Evolutionary conservation across 2,888 invertebrate species (phyloP), one percentile per base, ranked within the genome.

Genomic region (Hirtodrosophila alboralis): DNA sequence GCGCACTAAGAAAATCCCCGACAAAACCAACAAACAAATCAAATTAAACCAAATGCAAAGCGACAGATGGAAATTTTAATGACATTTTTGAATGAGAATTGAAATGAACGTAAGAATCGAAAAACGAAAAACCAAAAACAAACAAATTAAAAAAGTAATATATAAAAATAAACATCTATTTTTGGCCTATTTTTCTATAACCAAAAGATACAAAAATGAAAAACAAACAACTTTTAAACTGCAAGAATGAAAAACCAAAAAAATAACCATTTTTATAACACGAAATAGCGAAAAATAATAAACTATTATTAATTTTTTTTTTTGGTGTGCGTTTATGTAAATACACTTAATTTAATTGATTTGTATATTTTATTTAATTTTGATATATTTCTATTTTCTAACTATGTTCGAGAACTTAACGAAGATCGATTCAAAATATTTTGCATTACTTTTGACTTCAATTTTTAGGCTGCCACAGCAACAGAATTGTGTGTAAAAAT

Each of bases 101-200:
- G 60, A 57, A 57, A 21, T 43, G 53, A 65, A 43, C 52, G 40
- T 16, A 58, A 64, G 53, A 43, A 44, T 53, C 18, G 5, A 18
- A 18, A 3, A 18, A 18, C 18, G 5, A 18, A 18, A 1, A 18
- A 18, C 3, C 18, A 18, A 13, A 48, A 59, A 18, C 58, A 60
- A 66, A 65, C 2, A 54, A 64, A 54, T n/a, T 64, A 33, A 45
- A 53, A 71, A 68, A 62, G 54, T 56, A 49, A 77, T 69, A 76
- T 61, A 77, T 52, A 83, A 54, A 83, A 54, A 83, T 65, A 69
- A 71, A 75, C 61, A 87, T 84, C 79, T 87, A 87, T 87, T 87
- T 86, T 86, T 87, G 86, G 87, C 87, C 87, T 86, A 86, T 86
- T 87, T 86, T 87, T 86, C 85, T 86, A 87, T 73, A 78, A 74